phyloP scores from a whole-genome alignment of 2,797 vertebrate genomes.

The Hydrolagus colliei region DNA sequence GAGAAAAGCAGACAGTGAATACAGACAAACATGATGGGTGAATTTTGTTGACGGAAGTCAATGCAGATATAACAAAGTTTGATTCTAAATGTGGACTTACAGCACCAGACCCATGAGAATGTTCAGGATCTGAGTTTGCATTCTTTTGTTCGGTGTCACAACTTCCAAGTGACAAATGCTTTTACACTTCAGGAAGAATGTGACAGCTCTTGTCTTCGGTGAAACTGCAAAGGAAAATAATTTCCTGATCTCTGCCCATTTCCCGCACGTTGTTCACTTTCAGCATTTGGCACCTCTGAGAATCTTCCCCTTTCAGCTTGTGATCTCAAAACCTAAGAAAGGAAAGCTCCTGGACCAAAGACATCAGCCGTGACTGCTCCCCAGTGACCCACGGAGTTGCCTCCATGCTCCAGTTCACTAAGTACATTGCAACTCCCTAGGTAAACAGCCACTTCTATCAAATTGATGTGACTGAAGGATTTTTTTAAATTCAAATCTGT shows the following conservation, averaged over 20 bases:
- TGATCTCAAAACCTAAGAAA: constrained; percentile 47
- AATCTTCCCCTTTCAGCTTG: constrained; percentile 38
- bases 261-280: constrained; percentile 56
- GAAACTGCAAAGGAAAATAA: constrained; percentile 47
- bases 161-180: constrained; percentile 46
- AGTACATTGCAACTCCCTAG: constrained; percentile 45
- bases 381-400: constrained; percentile 47
- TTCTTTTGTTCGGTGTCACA: constrained; percentile 46
- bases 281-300: constrained; percentile 43
- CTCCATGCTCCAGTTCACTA: constrained; percentile 56
- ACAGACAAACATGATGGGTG: too few relatives aligned
- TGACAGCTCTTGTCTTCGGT: constrained; percentile 53
- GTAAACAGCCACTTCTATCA: constrained; percentile 47
- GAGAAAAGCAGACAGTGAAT: too few relatives aligned
- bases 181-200: constrained; percentile 44
- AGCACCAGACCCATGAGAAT: too few relatives aligned
- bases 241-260: constrained; percentile 52
- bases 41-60: too few relatives aligned
- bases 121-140: neutral
- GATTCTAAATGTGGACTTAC: too few relatives aligned
- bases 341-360: constrained; percentile 51
- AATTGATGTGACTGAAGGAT: constrained; percentile 45
- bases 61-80: too few relatives aligned
- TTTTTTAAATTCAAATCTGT: constrained; percentile 49
- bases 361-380: constrained; percentile 48